Evolutionary conservation across 2,113 vertebrate species (phyloP), one percentile per base, ranked within the genome.

Genomic region (Caloenas nicobarica): DNA sequence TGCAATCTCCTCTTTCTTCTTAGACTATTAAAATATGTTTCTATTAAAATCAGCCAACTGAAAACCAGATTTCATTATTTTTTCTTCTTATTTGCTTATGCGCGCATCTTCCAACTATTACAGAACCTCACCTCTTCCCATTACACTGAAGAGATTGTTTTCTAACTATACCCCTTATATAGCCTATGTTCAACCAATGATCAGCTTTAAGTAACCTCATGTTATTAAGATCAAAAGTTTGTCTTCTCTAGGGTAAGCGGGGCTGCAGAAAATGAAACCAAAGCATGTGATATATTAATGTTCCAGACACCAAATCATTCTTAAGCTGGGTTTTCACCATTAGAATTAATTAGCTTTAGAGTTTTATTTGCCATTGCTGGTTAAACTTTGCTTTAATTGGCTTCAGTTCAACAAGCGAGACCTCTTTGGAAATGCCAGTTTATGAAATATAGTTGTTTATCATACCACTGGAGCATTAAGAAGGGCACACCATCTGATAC

Each of bases 311-410:
- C n/a, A 79, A 85, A 81, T 62, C 16, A 77, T 50, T 81, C 70
- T 77, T 68, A 57, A 91, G 21, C 51, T 69, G 29, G 10, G 10
- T 40, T 86, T 89, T 64, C 53, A 79, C 40, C 24, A 78, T 86
- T 56, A 81, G 48, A 92, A 95, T 86, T 85, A 92, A 93, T 84
- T 88, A 83, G 16, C 51, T 91, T 74, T 71, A 51, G 71, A 74
- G 18, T 48, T 80, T 80, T 64, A 29, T 78, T 66, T 56, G 81
- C 62, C 18, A 9, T 76, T 57, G 69, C 62, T 91, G 33, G 44
- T 93, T 92, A 86, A 78, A 78, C 22, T 85, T 71, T 16, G 19
- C 70, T 68, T 89, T 91, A 88, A 94, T 81, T 88, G 44, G 66
- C 80, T 93, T 76, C 26, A 65, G 53, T 68, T 91, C 58, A 94